Percentiles rank a stretch among this genome's conserved stretches.
Conservation (phyloP, 2,113 vertebrate genomes). For the Cyprinodon tularosa region DNA sequence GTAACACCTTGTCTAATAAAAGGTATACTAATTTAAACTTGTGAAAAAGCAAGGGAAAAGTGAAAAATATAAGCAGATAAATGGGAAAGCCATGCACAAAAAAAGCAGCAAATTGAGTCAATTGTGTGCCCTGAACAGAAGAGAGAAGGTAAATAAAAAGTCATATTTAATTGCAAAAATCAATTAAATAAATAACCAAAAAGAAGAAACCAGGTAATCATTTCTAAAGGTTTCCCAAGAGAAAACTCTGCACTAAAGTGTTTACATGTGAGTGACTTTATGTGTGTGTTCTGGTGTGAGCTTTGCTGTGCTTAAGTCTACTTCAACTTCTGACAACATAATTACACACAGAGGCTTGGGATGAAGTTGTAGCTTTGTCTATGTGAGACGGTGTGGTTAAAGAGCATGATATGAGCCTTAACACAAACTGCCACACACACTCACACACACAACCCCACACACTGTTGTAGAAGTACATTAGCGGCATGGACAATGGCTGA, state of each 20-base stretch:
- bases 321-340: constrained; percentile 69
- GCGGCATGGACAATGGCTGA: constrained; percentile 65
- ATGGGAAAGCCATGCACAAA: constrained; percentile 1
- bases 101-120: neutral
- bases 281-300: constrained; percentile 4
- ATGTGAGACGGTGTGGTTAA: constrained; percentile 60
- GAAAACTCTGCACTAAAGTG: constrained; percentile 26
- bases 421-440: constrained; percentile 13
- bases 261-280: neutral
- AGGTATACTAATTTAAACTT: constrained; percentile 39
- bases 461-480: constrained; percentile 52
- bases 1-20: constrained; percentile 44
- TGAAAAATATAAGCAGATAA: neutral
- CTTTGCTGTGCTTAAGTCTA: constrained; percentile 32
- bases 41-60: constrained; percentile 30
- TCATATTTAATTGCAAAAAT: constrained; percentile 19
- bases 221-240: neutral
- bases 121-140: constrained; percentile 20
- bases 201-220: constrained; percentile 13
- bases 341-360: constrained; percentile 61
- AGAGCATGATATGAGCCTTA: constrained; percentile 48
- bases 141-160: constrained; percentile 4
- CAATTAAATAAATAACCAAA: constrained; percentile 10
- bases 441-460: constrained; percentile 20
- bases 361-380: constrained; percentile 65